Evolutionary conservation across 2,113 vertebrate species (phyloP), one percentile per base, ranked within the genome.

Genomic region (Edolisoma coerulescens): DNA sequence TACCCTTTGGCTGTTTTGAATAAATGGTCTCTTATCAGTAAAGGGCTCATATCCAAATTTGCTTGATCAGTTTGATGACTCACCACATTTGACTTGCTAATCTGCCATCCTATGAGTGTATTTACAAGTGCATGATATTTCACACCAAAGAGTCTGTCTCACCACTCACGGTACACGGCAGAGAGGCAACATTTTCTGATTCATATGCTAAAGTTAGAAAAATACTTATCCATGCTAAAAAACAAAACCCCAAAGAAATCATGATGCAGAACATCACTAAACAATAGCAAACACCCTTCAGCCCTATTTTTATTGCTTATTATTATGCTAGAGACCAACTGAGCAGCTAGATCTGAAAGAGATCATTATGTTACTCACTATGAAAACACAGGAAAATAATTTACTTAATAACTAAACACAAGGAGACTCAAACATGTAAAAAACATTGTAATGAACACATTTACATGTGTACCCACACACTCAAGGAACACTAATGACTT

Each of bases 81-180:
- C 87, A 95, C 73, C 23, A 59, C 39, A 93, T 89, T 87, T 91
- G 78, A 96, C 70, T 94, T 96, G 87, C 77, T 87, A 94, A 96
- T 96, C 77, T 89, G 52, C 27, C n/a, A 41, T 24, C 5, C 84
- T 75, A n/a, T 89, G 84, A 94, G 68, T 67, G 35, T 89, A 64
- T 78, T 91, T 93, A 90, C 86, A 74, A 94, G 30, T 71, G 52
- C 74, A 47, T 37, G 56, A 22, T 95, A 93, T 79, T 96, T 94
- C 74, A 87, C 57, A 91, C 47, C 77, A 75, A 60, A 93, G 23
- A 76, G 47, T 67, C 65, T 87, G 77, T 84, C 65, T 94, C 56
- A 75, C 15, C 81, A 78, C 60, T 87, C 64, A 42, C 70, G 84
- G 60, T 64, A 93, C 17, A 37, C 12, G 19, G 61, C 53, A 89